phyloP scores from a whole-genome alignment of 2,113 vertebrate species.

The Cyanoderma ruficeps region DNA sequence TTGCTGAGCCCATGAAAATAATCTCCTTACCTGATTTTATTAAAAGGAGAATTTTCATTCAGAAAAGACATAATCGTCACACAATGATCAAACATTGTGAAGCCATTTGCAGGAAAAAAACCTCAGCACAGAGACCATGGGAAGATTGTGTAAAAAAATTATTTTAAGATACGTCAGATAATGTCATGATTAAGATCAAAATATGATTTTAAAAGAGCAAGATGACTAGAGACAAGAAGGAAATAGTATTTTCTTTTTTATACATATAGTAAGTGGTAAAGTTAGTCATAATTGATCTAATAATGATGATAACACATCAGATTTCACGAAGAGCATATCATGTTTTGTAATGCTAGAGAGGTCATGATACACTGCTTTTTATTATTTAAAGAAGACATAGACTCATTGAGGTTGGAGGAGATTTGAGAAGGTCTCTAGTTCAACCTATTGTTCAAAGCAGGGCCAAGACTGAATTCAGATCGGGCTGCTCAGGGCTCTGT shows the following conservation, averaged over 20 bases:
- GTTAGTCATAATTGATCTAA: not conserved
- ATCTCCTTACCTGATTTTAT: not conserved
- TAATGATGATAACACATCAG: not conserved
- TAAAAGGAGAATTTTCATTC: not conserved
- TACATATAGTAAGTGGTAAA: not conserved
- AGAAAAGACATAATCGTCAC: not conserved
- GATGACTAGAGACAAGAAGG: not conserved
- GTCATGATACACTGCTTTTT: not conserved
- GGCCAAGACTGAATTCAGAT: not conserved
- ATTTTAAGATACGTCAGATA: slow-evolving; percentile 6
- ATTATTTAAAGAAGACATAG: not conserved
- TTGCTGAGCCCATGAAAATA: not conserved
- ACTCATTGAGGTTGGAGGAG: not conserved
- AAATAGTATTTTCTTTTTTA: not conserved
- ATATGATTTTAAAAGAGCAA: not conserved
- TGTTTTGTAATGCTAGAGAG: not conserved
- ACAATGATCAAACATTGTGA: not conserved
- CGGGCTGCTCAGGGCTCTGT: not conserved
- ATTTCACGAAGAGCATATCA: not conserved
- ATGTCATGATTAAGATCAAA: not conserved
- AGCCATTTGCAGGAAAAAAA: not conserved
- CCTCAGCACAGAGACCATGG: not conserved
- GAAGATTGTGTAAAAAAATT: slow-evolving; percentile 5
- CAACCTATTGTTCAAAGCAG: not conserved
- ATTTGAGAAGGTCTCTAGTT: not conserved